phyloP scores from a whole-genome alignment of 2,797 vertebrate species.

The Manis crassicaudata region DNA sequence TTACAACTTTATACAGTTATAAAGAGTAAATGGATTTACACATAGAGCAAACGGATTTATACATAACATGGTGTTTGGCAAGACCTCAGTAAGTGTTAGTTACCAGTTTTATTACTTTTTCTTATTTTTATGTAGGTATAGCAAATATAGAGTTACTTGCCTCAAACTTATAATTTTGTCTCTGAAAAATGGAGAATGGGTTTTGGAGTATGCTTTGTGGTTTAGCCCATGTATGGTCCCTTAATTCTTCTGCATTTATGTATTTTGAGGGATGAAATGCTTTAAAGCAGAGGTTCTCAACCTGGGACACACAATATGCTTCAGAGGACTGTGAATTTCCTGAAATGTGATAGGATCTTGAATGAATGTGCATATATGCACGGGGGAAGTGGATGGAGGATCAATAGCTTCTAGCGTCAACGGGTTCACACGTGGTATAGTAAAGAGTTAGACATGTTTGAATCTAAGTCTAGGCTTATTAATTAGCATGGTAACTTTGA shows the following conservation, averaged over 20 bases:
- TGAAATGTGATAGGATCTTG: not conserved
- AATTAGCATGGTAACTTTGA: not conserved
- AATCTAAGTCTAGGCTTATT: not conserved
- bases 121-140: slow-evolving; percentile 9
- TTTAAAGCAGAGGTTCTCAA: not conserved
- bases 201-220: not conserved
- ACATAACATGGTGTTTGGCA: not conserved
- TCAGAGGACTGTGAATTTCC: not conserved
- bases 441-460: not conserved
- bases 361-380: not conserved
- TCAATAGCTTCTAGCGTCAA: not conserved
- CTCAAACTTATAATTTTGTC: not conserved
- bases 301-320: not conserved
- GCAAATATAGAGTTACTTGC: not conserved
- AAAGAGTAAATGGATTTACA: slow-evolving; percentile 6
- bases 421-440: not conserved
- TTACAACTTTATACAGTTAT: not conserved
- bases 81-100: not conserved
- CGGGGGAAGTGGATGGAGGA: not conserved
- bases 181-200: not conserved
- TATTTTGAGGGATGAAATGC: not conserved
- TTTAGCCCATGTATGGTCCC: not conserved
- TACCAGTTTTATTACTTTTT: slow-evolving; percentile 21
- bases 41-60: not conserved
- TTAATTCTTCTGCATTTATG: not conserved